Conservation (phyloP, 2,797 vertebrate species). For the Poecilia gillii region DNA sequence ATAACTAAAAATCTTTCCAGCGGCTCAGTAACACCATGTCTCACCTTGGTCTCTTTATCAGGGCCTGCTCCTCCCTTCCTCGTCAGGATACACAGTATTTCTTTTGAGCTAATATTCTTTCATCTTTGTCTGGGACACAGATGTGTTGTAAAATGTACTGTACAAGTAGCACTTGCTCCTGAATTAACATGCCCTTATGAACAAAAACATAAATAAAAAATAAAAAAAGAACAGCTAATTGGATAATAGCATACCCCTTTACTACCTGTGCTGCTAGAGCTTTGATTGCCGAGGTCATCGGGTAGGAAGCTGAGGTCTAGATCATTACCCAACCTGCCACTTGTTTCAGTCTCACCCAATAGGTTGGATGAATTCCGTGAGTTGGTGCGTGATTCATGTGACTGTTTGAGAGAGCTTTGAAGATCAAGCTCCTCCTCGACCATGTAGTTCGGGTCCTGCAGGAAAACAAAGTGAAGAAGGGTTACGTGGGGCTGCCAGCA, state of each 20-base stretch:
- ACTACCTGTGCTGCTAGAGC: conserved; percentile 43
- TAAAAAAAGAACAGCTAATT: not conserved
- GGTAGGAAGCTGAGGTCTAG: conserved; percentile 94
- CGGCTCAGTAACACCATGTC: too few relatives aligned
- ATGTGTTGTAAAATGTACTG: not conserved
- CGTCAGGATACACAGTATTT: not conserved
- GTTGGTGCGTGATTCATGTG: conserved; percentile 47
- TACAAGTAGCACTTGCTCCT: not conserved
- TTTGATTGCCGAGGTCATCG: conserved; percentile 85
- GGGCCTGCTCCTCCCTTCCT: not conserved
- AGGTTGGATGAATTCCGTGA: conserved; percentile 5
- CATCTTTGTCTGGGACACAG: not conserved
- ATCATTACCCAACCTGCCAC: conserved; percentile 61
- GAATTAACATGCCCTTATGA: not conserved
- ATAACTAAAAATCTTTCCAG: too few relatives aligned
- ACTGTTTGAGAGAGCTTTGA: conserved; percentile 56
- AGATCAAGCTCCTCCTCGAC: conserved; percentile 77
- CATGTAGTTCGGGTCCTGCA: conserved; percentile 65
- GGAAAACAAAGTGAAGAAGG: not conserved
- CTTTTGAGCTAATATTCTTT: not conserved
- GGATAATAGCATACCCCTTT: not conserved
- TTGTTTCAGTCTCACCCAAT: conserved; percentile 56
- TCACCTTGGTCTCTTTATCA: too few relatives aligned
- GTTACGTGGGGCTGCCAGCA: not conserved
- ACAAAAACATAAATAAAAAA: too few relatives aligned